Conservation (phyloP, 2,888 invertebrate species). For the Galerucella nymphaeae region DNA sequence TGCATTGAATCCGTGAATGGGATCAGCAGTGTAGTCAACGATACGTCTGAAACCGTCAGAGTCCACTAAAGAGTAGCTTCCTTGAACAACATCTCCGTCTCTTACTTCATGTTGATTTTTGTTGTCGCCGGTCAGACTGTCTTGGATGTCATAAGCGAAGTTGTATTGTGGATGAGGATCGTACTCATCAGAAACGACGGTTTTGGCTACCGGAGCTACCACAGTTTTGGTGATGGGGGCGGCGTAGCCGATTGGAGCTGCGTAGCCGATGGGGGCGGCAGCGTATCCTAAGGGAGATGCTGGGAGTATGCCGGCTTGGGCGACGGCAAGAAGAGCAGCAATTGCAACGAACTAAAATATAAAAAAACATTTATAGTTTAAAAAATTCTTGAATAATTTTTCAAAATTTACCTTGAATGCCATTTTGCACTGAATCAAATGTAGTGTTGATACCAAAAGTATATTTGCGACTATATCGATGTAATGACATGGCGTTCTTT, state of each 20-base stretch:
- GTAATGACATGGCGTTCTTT: slow-evolving; percentile 9
- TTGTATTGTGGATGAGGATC: slow-evolving; percentile 67
- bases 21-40: slow-evolving; percentile 72
- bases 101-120: slow-evolving; percentile 74
- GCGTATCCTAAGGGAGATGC: slow-evolving; percentile 36
- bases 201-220: slow-evolving; percentile 42
- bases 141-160: slow-evolving; percentile 70
- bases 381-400: not conserved
- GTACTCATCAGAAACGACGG: slow-evolving; percentile 53
- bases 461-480: slow-evolving; percentile 12
- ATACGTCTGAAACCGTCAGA: slow-evolving; percentile 74
- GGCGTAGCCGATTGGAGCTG: slow-evolving; percentile 28
- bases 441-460: slow-evolving; percentile 12
- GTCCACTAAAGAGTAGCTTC: slow-evolving; percentile 69
- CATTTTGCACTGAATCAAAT: slow-evolving; percentile 15
- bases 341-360: slow-evolving; percentile 45
- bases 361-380: too few species aligned
- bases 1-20: slow-evolving; percentile 69
- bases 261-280: slow-evolving; percentile 27
- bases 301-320: slow-evolving; percentile 58
- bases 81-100: slow-evolving; percentile 73
- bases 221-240: slow-evolving; percentile 45
- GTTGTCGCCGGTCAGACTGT: slow-evolving; percentile 69
- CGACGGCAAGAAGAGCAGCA: slow-evolving; percentile 52
- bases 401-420: slow-evolving; percentile 24